Base-by-base conservation (phyloP, 2,888 invertebrate genomes). In the Drosophila percnosoma region DNA sequence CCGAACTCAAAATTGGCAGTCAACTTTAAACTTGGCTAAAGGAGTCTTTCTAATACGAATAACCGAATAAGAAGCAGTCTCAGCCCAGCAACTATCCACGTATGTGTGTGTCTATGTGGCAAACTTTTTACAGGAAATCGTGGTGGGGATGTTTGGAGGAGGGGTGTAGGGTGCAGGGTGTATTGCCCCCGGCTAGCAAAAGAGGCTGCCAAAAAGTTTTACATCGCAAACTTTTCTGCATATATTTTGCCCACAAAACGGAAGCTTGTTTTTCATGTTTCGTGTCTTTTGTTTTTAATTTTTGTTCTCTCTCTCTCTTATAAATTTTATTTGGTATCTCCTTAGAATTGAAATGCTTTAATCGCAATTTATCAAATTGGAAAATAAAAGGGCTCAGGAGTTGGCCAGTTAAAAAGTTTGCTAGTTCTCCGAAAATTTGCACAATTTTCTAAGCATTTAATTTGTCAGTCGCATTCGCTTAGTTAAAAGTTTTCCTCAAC, bases 301-400 rank as follows among this genome's bases (percentile, higher is more conserved):
- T 80, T 77, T 62, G 65, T 72, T 67, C 54, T 21, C n/a, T 40
- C 40, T 11, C 5, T 11, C 13, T 21, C 21, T 21, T 21, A 15
- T 45, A 21, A 7, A 34, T 54, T 72, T 36, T 57, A 58, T 61
- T 73, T 66, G 42, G 49, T 60, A 64, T 68, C 66, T 33, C n/a
- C 64, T 49, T 53, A 54, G 63, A 48, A 69, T 62, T 84, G 74
- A 90, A 88, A 86, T 84, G 81, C 84, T 87, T 84, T 90, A 89
- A 89, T 83, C 83, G 90, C 83, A 87, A 90, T 85, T 90, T 87
- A 87, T 87, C 85, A 90, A 89, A 83, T 89, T 81, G 85, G 72
- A 78, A 78, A 83, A 75, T 83, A 78, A 82, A 83, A 80, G 66
- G 82, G 82, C 68, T 64, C 70, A 40, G 54, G 62, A 63, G 57